Base-by-base conservation (phyloP, 2,888 invertebrate species). In the Eupelmus urozonus region DNA sequence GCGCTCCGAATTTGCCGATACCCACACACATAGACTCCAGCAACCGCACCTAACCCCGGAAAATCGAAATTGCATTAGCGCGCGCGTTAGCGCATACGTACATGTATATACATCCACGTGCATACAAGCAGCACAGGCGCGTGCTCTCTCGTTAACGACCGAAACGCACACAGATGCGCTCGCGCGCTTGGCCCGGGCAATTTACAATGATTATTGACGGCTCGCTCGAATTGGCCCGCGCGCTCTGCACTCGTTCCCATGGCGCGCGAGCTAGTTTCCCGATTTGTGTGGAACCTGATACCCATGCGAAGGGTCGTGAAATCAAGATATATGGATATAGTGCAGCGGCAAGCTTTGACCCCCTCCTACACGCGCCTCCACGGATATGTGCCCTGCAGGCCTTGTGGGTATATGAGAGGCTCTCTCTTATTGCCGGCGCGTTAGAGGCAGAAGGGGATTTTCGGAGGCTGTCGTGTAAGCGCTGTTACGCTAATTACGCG, bases 201-300 rank as follows among this genome's bases (percentile, higher is more conserved):
- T 89, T 87, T 86, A 83, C 83, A 83, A 85, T 84, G 86, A 88
- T 88, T 86, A 88, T 87, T 84, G 81, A 66, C 82, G 83, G 69
- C 75, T 53, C 2, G 77, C 63, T 74, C 9, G 20, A 5, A 27
- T 49, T n/a, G n/a, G 4, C n/a, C 42, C 25, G 18, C 0, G 0
- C 18, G 20, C 16, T 13, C 40, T 67, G 62, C 18, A 20, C 49
- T 70, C 42, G 82, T 84, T 87, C 87, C 86, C 87, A 86, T 84
- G 84, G 85, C 83, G 83, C 84, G 81, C 81, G 82, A 83, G 13
- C 82, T 83, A 83, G 84, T 89, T 89, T 89, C 88, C 89, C 88
- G 88, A 89, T 89, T 89, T 88, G 84, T 85, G 88, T 85, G 88
- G 84, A 89, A 88, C 88, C 86, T 85, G 89, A 89, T 89, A 89